Evolutionary conservation across 2,797 vertebrate genomes (phyloP), one percentile per base, ranked within the genome.

Genomic region (Catostomus latipinnis): DNA sequence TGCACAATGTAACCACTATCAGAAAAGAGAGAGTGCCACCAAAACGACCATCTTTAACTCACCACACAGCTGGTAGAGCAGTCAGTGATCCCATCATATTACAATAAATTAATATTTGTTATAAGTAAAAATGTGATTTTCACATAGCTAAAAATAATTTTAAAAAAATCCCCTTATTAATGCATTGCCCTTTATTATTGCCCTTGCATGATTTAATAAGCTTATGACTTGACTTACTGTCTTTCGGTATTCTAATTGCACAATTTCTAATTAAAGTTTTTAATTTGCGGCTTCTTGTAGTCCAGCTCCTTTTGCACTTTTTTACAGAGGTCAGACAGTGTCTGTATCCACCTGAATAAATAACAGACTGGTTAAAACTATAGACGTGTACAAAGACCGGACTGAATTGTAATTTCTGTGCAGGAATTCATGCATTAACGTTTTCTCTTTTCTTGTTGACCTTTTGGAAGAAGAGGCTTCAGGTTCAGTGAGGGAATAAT

Each of bases 281-380:
- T 62, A 43, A 43, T 74, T 46, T 58, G 45, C n/a, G 46, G 18
- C 48, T 18, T 9, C 34, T 53, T 53, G 43, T 45, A 54, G 57
- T 70, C 67, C 67, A 62, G 58, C 57, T 70, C 14, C n/a, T 18
- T 4, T 57, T 22, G 58, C 45, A n/a, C 11, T 62, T 78, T 62
- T 71, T 18, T n/a, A 70, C 48, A 45, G 57, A 53, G 10, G 6
- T 48, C 62, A 9, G 54, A 61, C 57, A 54, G 49, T 62, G 52
- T 70, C 50, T 16, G 67, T 78, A 71, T 78, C 58, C 49, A 71
- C 57, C 76, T 78, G 58, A 62, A 71, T 71, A 69, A 78, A 78
- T 62, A 69, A 49, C 48, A 18, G 57, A 43, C 67, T 78, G 54
- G 76, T 78, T 71, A 61, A 69, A 78, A n/a, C 56, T 48, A 61